These are phyloP conservation scores for Nematopogon swammerdamellus DNA, from an alignment of 2,888 invertebrate genomes.

Conservation along the genomic window DNA sequence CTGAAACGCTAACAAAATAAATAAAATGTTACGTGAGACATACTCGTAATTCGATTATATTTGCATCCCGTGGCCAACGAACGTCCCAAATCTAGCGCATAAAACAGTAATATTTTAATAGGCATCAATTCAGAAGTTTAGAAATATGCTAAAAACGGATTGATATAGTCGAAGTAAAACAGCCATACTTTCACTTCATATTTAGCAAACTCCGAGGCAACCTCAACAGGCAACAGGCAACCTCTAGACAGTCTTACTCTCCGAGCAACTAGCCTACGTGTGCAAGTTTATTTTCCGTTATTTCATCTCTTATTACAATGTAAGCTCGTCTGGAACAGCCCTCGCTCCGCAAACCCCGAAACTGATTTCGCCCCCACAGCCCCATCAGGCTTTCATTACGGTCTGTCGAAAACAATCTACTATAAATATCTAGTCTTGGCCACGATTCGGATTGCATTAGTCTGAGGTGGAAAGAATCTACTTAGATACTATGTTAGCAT, in stretches of 20 bases:
- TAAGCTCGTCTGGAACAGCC: constrained; percentile 28
- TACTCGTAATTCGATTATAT: too few relatives aligned
- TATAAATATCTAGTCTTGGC: constrained; percentile 58
- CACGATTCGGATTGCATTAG: constrained; percentile 53
- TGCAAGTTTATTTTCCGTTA: constrained; percentile 51
- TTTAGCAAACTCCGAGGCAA: too few relatives aligned
- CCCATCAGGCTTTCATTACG: constrained; percentile 56
- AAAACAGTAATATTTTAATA: too few relatives aligned
- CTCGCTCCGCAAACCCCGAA: constrained; percentile 50
- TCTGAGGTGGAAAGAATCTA: constrained; percentile 39
- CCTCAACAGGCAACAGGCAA: not conserved
- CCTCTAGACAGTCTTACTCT: not conserved
- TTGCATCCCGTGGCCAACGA: too few relatives aligned
- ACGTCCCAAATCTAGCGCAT: too few relatives aligned
- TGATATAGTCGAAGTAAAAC: too few relatives aligned
- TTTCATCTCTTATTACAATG: constrained; percentile 55
- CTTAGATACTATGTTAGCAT: not conserved
- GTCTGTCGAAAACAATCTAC: constrained; percentile 59
- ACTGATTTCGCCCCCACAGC: constrained; percentile 52
- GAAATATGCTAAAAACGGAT: too few relatives aligned
- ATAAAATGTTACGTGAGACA: too few relatives aligned
- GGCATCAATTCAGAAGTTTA: too few relatives aligned
- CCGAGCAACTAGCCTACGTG: not conserved
- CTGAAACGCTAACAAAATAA: too few relatives aligned
- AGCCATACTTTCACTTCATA: too few relatives aligned